Base-by-base conservation (phyloP, 2,113 vertebrate species). In the Paramormyrops kingsleyae region DNA sequence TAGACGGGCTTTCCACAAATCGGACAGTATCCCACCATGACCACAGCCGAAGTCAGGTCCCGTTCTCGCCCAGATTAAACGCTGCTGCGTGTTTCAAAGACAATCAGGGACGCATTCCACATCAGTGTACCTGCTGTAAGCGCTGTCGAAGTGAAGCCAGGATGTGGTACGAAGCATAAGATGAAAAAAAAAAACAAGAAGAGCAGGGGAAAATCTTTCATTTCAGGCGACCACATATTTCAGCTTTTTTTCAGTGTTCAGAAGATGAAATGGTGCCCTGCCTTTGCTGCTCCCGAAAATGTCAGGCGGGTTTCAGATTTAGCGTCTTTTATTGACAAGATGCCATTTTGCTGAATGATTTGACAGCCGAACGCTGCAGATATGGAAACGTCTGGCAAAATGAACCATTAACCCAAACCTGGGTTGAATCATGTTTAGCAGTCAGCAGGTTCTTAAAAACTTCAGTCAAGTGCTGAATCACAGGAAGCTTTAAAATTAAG, bases 1-100 rank as follows among this genome's bases (percentile, higher is more conserved):
- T 89, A 89, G 80, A 89, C 89, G 2, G 89, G 89, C 44, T 89
- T 89, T 44, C 89, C 89, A 47, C 89, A 89, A 62, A 89, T 89
- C 6, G 89, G 89, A 85, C 89, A 89, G 53, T 89, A 89, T 3
- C 39, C 89, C 80, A 89, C 89, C 89, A 89, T 89, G 39, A 2
- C 24, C 53, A 19, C 52, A 31, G 35, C 4, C 1, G 15, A 5
- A 1, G 15, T 47, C 9, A 12, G 6, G 52, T 83, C 27, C 31
- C 4, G 19, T 83, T 47, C 44, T 13, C 27, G 1, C 35, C 74
- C 35, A 13, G 74, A 35, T 35, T 39, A 80, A 80, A 42, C 15
- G 15, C 74, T 2, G 74, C 74, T 42, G 6, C 0, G 74, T 19
- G 3, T 31, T 2, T 4, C 19, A 3, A 8, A 46, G 35, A 9